Base-by-base conservation (phyloP, 1,140 invertebrate genomes). In the Nephila pilipes region DNA sequence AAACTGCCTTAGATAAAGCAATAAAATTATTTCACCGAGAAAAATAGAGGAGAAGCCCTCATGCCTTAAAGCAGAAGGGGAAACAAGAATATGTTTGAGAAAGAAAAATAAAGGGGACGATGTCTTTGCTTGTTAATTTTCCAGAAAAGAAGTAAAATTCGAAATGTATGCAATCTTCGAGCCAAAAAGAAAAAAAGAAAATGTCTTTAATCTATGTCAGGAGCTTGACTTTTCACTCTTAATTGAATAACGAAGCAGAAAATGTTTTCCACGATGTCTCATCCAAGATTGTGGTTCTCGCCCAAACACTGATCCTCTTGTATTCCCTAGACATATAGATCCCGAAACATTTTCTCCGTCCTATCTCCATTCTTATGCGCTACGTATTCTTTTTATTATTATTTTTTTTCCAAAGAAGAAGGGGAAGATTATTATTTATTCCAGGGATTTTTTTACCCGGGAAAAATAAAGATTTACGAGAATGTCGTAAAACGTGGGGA, bases 381-480 rank as follows among this genome's bases (percentile, higher is more conserved):
- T 0, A 10, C 18, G 18, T 14, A 32, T 4, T 32, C 1, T 29
- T 32, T 32, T 75, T 75, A 12, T 29, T 36, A 32, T 32, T 22
- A 60, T 60, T 22, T 22, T 25, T 25, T 29, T 65, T n/a, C n/a
- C n/a, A 65, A n/a, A 75, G 36, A 20, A 4, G 32, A 29, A 29
- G 20, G 32, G 18, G 29, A 32, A 36, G 29, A 75, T 75, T 75
- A 75, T 75, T 75, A 75, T 75, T 75, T 75, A 75, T 75, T 75
- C 18, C 14, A 18, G 25, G 32, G 6, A 36, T 75, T 32, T n/a
- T 75, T 75, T 75, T 5, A 10, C 46, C 46, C 29, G 18, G 16
- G 69, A 29, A 75, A 75, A 75, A 75, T 75, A 75, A 75, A 75
- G 69, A 75, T 75, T 75, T 75, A 75, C 32, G 69, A 75, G 69